Conservation (phyloP, 2,888 invertebrate species). For the Melangyna quadrimaculata region DNA sequence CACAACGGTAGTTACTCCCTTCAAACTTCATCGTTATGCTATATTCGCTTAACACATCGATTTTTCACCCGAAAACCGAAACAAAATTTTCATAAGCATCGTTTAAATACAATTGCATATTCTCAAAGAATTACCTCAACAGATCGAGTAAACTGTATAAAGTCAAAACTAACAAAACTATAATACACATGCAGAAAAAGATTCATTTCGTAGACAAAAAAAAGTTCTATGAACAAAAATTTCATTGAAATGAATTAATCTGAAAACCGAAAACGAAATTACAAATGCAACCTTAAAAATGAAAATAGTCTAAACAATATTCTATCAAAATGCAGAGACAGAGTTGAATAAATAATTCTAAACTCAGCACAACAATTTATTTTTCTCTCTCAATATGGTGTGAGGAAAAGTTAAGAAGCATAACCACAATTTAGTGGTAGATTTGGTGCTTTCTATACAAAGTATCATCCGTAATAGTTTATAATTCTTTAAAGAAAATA, state of each 20-base stretch:
- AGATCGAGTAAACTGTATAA: no score
- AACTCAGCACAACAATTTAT: neutral
- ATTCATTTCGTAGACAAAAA: no score
- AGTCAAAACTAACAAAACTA: no score
- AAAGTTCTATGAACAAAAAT: no score
- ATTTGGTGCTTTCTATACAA: neutral
- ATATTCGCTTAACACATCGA: no score
- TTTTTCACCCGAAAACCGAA: no score
- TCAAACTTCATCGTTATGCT: no score
- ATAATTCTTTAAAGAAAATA: neutral
- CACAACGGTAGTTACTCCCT: no score
- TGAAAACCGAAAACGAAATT: neutral
- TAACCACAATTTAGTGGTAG: slow-evolving; percentile 15
- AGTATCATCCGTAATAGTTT: slow-evolving; percentile 5
- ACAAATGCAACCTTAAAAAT: neutral
- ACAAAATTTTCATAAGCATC: no score
- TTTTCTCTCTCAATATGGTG: neutral
- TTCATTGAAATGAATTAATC: neutral
- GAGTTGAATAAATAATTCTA: neutral
- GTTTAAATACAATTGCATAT: no score
- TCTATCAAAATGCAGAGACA: neutral
- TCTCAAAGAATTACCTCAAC: no score
- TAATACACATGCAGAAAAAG: no score
- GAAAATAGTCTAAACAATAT: neutral
- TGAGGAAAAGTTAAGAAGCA: slow-evolving; percentile 20